A percentile compares a stretch with the other conserved stretches of the same genome.
These are phyloP conservation scores for Perizoma affinitatum DNA, from an alignment of 2,888 invertebrate species.

Conservation along the genomic window DNA sequence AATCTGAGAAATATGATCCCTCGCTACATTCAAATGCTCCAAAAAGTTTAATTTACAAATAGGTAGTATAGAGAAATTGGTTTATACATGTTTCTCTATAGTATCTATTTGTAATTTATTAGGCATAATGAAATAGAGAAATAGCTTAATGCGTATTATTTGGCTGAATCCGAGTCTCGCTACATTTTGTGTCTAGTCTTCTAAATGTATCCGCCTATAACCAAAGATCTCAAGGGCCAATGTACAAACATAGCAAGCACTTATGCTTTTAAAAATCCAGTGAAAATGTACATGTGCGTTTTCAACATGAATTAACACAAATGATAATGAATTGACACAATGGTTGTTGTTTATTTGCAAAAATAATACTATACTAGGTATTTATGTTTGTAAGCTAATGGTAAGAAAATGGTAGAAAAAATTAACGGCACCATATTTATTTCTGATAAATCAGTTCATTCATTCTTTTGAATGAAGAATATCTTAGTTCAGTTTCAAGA, in stretches of 20 bases:
- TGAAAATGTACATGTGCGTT: not conserved
- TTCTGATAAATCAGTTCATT: no score
- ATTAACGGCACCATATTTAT: no score
- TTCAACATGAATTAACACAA: not conserved
- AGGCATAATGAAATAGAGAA: no score
- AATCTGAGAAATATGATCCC: not conserved
- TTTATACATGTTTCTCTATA: no score
- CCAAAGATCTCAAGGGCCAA: constrained; percentile 20
- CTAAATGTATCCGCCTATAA: constrained; percentile 17
- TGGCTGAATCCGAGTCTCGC: not conserved
- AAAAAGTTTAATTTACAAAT: not conserved
- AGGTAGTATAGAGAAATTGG: not conserved
- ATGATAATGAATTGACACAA: no score
- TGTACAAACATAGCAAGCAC: not conserved
- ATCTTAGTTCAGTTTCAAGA: no score
- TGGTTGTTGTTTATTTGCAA: no score
- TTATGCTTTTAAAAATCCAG: not conserved
- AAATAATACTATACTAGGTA: no score
- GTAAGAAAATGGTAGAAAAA: no score
- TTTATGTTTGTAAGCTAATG: no score
- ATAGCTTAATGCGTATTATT: not conserved
- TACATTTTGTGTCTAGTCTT: constrained; percentile 1
- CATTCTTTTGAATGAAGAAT: no score
- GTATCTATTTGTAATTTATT: no score
- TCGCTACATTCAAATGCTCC: not conserved